Evolutionary conservation across 2,888 invertebrate species (phyloP), one percentile per base, ranked within the genome.

Genomic region (Synanthedon tipuliformis): DNA sequence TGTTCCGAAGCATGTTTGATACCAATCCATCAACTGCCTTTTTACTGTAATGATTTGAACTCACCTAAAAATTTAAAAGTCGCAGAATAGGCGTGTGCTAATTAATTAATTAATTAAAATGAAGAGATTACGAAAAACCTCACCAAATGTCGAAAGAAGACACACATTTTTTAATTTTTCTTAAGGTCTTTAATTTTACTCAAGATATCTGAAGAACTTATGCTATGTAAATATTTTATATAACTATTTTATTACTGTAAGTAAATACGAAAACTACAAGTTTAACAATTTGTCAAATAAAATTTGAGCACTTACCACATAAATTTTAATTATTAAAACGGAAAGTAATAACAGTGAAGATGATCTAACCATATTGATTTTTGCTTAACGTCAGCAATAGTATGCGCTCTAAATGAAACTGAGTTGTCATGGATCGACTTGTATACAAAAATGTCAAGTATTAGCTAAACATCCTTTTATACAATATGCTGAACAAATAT

Each of bases 1-100:
- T 82, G 0, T 80, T 76, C 85, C 85, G 84, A 1, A 85, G 66
- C 53, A 68, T 71, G 65, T 78, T 83, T 13, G 83, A 59, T 16
- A 85, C 57, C 81, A 85, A 78, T 8, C 77, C 78, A 8, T 85
- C 83, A 15, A 85, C 54, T 2, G 75, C 76, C 64, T 79, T 78
- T 52, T 62, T 75, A 50, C 75, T 77, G 18, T 70, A 67, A 0
- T 55, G 61, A 48, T 63, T 60, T 1, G 65, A 59, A 23, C 60
- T 54, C 1, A 73, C 66, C 82, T 81, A 64, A 18, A 23, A 48
- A 15, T 34, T 8, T 8, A 34, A 34, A 8, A 34, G 45, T 11
- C 15, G 45, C 45, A n/a, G 13, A 45, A 11, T 45, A 8, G 34
- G 34, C 8, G 10, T 3, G 5, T 34, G 34, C 7, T 10, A n/a